phyloP scores from a whole-genome alignment of 2,797 vertebrate genomes.

The Platyrinchus mystaceus region DNA sequence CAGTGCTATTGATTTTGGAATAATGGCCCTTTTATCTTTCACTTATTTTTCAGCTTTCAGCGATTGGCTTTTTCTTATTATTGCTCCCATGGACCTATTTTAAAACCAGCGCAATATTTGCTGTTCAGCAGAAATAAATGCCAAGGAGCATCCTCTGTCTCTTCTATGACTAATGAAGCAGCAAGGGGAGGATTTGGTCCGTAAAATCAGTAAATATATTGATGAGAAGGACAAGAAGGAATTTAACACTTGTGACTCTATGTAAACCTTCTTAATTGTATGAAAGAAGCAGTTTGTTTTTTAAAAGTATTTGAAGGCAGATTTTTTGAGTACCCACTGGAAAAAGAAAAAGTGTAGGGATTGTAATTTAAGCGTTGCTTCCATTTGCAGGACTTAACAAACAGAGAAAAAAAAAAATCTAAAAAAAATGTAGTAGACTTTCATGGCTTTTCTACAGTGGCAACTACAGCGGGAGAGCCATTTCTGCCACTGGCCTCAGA shows the following conservation, averaged over 20 bases:
- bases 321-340: not conserved
- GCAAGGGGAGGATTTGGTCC: constrained; percentile 28
- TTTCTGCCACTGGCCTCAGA: not conserved
- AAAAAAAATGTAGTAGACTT: not conserved
- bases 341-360: not conserved
- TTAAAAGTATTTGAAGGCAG: not conserved
- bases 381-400: not conserved
- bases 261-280: not conserved
- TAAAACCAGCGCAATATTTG: constrained; percentile 37
- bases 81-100: constrained; percentile 66
- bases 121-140: constrained; percentile 62
- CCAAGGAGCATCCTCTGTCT: not conserved
- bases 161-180: constrained; percentile 69
- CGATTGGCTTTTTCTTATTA: constrained; percentile 20
- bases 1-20: constrained; percentile 63
- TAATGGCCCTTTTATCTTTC: constrained; percentile 73
- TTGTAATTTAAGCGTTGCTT: not conserved
- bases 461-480: not conserved
- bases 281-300: not conserved
- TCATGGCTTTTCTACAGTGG: not conserved
- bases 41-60: constrained; percentile 67
- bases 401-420: not conserved
- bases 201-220: constrained; percentile 33
- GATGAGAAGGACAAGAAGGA: constrained; percentile 30
- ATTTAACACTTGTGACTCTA: not conserved